phyloP scores from a whole-genome alignment of 2,888 invertebrate genomes.

The Chloromyia formosa region DNA sequence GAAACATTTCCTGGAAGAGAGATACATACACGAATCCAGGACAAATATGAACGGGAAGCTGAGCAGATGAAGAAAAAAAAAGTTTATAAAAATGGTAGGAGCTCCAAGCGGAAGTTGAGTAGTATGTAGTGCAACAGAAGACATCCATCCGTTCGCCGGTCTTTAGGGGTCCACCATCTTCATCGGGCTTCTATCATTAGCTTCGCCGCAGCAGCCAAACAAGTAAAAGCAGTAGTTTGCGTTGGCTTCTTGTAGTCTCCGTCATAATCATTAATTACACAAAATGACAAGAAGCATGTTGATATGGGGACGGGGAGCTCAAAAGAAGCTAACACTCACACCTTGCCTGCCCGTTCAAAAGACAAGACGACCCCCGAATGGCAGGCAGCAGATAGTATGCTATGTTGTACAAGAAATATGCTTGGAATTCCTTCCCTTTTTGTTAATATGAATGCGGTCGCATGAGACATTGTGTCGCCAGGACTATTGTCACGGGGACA shows the following conservation, averaged over 20 bases:
- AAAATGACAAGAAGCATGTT: constrained; percentile 14
- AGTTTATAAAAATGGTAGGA: too few species aligned
- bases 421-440: constrained; percentile 5
- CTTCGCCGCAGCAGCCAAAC: background rate
- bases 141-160: background rate
- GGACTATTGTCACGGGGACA: constrained; percentile 6
- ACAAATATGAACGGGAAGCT: too few species aligned
- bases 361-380: background rate
- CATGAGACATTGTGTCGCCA: constrained; percentile 11
- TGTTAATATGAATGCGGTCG: background rate
- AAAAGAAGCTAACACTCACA: background rate
- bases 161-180: background rate
- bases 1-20: background rate
- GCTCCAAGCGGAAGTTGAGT: background rate
- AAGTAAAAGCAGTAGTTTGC: background rate
- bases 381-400: too few species aligned
- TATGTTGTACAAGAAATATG: background rate
- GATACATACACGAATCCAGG: background rate
- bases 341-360: background rate
- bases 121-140: background rate
- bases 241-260: background rate
- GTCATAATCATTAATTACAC: constrained; percentile 20
- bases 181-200: background rate
- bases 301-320: background rate
- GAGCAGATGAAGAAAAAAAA: too few species aligned